These are phyloP conservation scores for Caenorhabditis afra DNA, from an alignment of 2,888 invertebrate genomes.

Conservation along the genomic window DNA sequence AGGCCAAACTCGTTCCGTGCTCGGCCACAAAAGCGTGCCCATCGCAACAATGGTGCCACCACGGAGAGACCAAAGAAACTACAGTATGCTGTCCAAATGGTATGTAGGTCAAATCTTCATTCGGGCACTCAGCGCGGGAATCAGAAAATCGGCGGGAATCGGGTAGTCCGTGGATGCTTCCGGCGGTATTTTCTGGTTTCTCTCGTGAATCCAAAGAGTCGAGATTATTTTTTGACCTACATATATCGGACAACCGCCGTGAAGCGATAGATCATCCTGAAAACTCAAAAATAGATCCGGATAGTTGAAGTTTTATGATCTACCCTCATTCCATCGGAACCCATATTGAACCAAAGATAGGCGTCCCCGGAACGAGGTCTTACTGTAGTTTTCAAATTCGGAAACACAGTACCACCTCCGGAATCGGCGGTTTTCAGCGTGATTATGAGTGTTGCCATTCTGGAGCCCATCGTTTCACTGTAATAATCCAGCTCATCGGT, in stretches of 20 bases:
- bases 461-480: slow-evolving; percentile 59
- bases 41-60: slow-evolving; percentile 77
- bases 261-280: slow-evolving; percentile 58
- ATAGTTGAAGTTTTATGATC: background rate
- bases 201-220: slow-evolving; percentile 53
- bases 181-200: slow-evolving; percentile 10
- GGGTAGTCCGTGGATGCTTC: background rate
- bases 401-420: slow-evolving; percentile 71
- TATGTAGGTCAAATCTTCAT: slow-evolving; percentile 52
- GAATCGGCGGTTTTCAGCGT: slow-evolving; percentile 64
- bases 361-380: slow-evolving; percentile 70
- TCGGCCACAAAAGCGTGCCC: slow-evolving; percentile 70
- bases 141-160: background rate
- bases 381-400: slow-evolving; percentile 54
- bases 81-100: slow-evolving; percentile 79
- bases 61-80: slow-evolving; percentile 73
- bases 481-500: slow-evolving; percentile 24
- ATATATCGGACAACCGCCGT: slow-evolving; percentile 74
- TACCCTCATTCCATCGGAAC: slow-evolving; percentile 35
- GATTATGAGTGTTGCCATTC: slow-evolving; percentile 66
- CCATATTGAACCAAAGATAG: slow-evolving; percentile 72
- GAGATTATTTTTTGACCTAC: slow-evolving; percentile 68
- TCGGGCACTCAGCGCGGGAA: background rate
- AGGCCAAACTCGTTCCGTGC: slow-evolving; percentile 62
- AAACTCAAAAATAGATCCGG: background rate